Percentiles rank a stretch among this genome's conserved stretches.
Conservation (phyloP, 1,140 invertebrate species). For the Archivesica marissinica region DNA sequence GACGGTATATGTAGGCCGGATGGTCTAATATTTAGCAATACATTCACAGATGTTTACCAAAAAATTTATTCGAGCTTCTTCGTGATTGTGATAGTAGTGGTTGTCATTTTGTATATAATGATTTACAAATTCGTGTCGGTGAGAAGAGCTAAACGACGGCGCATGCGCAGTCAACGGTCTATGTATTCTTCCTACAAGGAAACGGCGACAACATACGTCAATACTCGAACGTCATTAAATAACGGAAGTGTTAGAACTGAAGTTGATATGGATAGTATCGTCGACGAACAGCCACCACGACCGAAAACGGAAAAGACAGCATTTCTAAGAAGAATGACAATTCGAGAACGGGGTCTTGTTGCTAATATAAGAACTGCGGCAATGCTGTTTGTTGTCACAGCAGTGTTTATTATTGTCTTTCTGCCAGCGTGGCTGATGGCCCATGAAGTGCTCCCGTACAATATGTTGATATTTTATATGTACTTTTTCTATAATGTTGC, state of each 20-base stretch:
- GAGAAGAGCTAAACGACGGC: slow-evolving; percentile 63
- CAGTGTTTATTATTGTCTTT: slow-evolving; percentile 79
- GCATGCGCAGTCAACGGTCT: slow-evolving; percentile 59
- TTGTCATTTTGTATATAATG: slow-evolving; percentile 74
- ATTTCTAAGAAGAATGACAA: slow-evolving; percentile 41
- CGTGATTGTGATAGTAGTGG: slow-evolving; percentile 71
- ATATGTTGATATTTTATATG: slow-evolving; percentile 76
- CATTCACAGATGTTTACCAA: slow-evolving; percentile 74
- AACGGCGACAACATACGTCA: slow-evolving; percentile 24
- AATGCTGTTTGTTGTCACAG: slow-evolving; percentile 81
- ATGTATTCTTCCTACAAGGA: slow-evolving; percentile 59
- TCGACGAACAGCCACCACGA: slow-evolving; percentile 30
- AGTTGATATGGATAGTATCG: not conserved
- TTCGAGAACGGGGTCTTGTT: slow-evolving; percentile 66
- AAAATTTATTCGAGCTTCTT: slow-evolving; percentile 76
- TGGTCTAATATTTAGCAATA: slow-evolving; percentile 69
- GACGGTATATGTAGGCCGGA: slow-evolving; percentile 71
- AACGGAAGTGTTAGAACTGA: slow-evolving; percentile 58
- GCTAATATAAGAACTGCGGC: slow-evolving; percentile 78
- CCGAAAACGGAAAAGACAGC: slow-evolving; percentile 48
- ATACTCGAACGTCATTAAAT: slow-evolving; percentile 66
- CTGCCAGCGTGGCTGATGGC: slow-evolving; percentile 73
- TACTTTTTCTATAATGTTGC: slow-evolving; percentile 82
- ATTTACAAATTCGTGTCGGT: slow-evolving; percentile 74
- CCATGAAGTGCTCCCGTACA: slow-evolving; percentile 62